phyloP scores from a whole-genome alignment of 2,888 invertebrate species.

The Drosophila ezoana region DNA sequence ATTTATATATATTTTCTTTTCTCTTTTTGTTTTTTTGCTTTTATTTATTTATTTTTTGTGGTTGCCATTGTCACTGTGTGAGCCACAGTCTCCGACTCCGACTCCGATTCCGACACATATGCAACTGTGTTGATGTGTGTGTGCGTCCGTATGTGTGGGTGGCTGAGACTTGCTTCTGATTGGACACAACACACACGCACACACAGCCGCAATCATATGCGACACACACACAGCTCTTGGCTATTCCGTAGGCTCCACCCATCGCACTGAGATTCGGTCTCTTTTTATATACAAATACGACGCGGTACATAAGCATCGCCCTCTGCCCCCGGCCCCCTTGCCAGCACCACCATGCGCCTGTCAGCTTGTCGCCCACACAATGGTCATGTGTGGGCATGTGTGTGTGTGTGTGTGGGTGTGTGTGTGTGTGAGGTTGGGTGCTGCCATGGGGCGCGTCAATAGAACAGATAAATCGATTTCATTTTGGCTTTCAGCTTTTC shows the following conservation, averaged over 20 bases:
- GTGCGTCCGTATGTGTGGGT: constrained; percentile 25
- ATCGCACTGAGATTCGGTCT: constrained; percentile 44
- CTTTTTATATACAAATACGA: constrained; percentile 6
- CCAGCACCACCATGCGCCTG: background rate
- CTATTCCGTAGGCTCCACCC: constrained; percentile 73
- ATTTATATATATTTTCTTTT: constrained; percentile 8
- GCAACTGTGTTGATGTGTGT: constrained; percentile 16
- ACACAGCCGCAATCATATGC: constrained; percentile 32
- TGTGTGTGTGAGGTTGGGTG: constrained; percentile 20
- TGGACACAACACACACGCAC: constrained; percentile 67
- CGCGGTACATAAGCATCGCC: constrained; percentile 35
- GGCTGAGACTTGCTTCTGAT: constrained; percentile 68
- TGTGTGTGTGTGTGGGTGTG: constrained; percentile 22
- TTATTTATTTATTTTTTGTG: constrained; percentile 33
- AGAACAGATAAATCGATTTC: constrained; percentile 78
- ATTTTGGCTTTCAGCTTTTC: constrained; percentile 45
- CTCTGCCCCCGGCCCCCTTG: background rate
- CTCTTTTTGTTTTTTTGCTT: background rate
- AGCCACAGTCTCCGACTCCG: constrained; percentile 23
- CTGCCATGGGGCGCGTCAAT: constrained; percentile 50
- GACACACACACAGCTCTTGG: constrained; percentile 52
- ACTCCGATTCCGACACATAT: constrained; percentile 15
- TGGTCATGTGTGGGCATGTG: constrained; percentile 45
- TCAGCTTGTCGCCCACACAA: constrained; percentile 35
- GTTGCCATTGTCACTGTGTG: constrained; percentile 41